These are phyloP conservation scores for Thaumatotibia leucotreta DNA, from an alignment of 1,140 invertebrate genomes.

Conservation along the genomic window DNA sequence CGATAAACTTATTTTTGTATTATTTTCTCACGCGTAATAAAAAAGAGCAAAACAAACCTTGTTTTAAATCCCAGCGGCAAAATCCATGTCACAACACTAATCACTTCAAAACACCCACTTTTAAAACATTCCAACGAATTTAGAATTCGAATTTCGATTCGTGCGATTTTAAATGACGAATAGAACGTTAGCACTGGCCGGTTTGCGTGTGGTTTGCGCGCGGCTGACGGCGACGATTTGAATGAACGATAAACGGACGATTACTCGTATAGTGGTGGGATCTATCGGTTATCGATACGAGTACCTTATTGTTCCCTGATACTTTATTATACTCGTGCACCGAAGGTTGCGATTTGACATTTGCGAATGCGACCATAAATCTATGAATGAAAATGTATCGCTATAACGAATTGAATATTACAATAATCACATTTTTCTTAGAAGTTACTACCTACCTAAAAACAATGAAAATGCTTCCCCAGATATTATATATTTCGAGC, in stretches of 20 bases:
- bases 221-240: constrained; percentile 1
- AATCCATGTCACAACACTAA: constrained; percentile 3
- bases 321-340: constrained; percentile 20
- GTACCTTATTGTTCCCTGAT: constrained; percentile 20
- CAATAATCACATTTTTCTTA: too few relatives aligned
- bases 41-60: neutral
- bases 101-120: neutral
- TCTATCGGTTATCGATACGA: constrained; percentile 21
- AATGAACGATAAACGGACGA: constrained; percentile 10
- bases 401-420: too few relatives aligned
- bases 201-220: constrained; percentile 9
- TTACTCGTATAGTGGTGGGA: constrained; percentile 3
- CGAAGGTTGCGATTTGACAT: too few relatives aligned
- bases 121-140: neutral
- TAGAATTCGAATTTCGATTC: neutral
- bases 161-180: neutral
- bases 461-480: too few relatives aligned
- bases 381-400: too few relatives aligned
- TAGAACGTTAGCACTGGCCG: neutral
- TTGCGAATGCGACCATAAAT: too few relatives aligned
- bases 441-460: too few relatives aligned
- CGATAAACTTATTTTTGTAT: neutral
- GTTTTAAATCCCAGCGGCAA: neutral
- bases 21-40: neutral
- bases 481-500: too few relatives aligned